Evolutionary conservation across 2,113 vertebrate genomes (phyloP), one percentile per base, ranked within the genome.

Genomic region (Grammomys surdaster): DNA sequence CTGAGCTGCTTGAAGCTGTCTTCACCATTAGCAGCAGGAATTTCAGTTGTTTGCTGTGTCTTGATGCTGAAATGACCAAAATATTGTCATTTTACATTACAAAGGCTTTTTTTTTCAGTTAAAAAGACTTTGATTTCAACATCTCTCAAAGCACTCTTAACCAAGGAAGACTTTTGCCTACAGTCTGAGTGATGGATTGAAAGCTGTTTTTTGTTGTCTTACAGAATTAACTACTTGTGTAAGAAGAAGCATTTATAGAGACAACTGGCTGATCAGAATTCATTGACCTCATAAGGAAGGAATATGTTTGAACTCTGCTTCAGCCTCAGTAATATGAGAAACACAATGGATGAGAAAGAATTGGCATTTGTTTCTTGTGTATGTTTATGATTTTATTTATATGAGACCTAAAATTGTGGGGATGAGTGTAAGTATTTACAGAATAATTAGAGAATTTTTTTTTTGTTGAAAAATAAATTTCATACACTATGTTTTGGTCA

Each of bases 321-420:
- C 94, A 96, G 65, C 88, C 48, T 75, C 1, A 67, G 33, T 95
- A 72, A 54, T 51, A 43, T 96, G 89, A 94, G 69, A 94, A 95
- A 96, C 20, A 40, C 28, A 48, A 82, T n/a, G 70, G 60, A 86
- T 94, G 56, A 69, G 51, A 40, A 97, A 94, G 67, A 93, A 89
- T 94, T 51, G 95, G 46, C 93, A 94, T 91, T 95, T 95, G 95
- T 88, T 96, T 90, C 36, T 65, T 93, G 40, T 93, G 58, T 96
- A 69, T 93, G 93, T 90, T 95, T 72, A 94, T 91, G 73, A 90
- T 93, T 94, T 96, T 95, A 94, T 96, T 94, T 96, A 96, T 97
- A 91, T 70, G 88, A 90, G 86, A 87, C 67, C 69, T 97, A 97
- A 97, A 97, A 75, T 43, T 76, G 31, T 87, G 54, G 3, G 63